phyloP scores from a whole-genome alignment of 2,888 invertebrate genomes.

The Chorisops tibialis region DNA sequence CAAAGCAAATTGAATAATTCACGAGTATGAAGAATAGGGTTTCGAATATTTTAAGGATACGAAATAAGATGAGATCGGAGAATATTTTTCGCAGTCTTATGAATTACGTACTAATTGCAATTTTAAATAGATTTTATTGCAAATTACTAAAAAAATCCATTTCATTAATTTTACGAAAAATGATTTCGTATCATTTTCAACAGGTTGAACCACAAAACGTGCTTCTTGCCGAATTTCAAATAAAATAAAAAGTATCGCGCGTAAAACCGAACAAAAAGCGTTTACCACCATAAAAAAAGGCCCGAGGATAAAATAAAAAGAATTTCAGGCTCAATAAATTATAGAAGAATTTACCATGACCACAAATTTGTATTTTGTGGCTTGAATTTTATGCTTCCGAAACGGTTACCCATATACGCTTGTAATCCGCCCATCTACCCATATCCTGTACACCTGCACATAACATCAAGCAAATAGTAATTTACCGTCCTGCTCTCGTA shows the following conservation, averaged over 20 bases:
- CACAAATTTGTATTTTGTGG: constrained; percentile 30
- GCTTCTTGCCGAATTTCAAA: constrained; percentile 4
- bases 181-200: background rate
- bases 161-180: too few species aligned
- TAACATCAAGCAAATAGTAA: too few species aligned
- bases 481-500: too few species aligned
- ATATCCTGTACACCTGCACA: constrained; percentile 1
- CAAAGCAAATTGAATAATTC: too few species aligned
- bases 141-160: too few species aligned
- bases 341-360: constrained; percentile 28
- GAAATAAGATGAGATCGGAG: too few species aligned
- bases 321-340: constrained; percentile 17
- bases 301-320: background rate
- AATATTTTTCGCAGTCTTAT: too few species aligned
- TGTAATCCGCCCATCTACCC: background rate
- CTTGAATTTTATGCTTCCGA: constrained; percentile 22
- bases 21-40: too few species aligned
- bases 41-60: too few species aligned
- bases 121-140: too few species aligned
- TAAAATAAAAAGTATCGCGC: background rate
- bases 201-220: constrained; percentile 10
- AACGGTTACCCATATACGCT: background rate
- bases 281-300: background rate
- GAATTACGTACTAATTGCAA: too few species aligned
- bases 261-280: background rate